Evolutionary conservation across 2,797 vertebrate genomes (phyloP).

Genomic region (Varecia variegata): DNA sequence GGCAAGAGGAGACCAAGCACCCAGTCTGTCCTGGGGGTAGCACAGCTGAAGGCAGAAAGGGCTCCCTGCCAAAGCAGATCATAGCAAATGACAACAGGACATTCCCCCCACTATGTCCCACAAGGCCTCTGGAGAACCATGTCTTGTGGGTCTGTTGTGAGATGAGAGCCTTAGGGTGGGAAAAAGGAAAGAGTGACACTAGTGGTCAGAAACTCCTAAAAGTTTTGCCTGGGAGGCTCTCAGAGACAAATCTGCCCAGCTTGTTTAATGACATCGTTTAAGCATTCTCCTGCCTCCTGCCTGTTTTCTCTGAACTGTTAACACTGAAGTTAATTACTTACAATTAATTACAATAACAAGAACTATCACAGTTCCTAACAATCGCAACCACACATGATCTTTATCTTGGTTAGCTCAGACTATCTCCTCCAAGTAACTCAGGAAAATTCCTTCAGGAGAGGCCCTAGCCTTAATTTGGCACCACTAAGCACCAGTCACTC

Average conservation of each 20-base stretch:
- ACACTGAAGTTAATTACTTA: slow-evolving; percentile 10
- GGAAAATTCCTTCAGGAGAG: background rate
- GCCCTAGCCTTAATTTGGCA: background rate
- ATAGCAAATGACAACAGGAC: background rate
- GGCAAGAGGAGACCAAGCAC: background rate
- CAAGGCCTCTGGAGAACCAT: background rate
- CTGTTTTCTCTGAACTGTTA: slow-evolving; percentile 34
- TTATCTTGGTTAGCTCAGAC: background rate
- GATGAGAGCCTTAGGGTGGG: background rate
- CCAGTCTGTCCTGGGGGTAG: background rate
- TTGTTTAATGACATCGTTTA: background rate
- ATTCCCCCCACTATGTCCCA: background rate
- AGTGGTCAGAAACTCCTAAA: background rate
- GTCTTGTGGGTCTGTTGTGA: background rate
- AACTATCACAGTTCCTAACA: background rate
- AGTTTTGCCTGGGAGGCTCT: background rate
- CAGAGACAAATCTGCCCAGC: background rate
- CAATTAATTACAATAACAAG: slow-evolving; percentile 44
- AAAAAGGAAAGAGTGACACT: background rate
- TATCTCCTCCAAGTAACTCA: background rate
- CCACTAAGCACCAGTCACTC: background rate
- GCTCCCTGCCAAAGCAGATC: background rate
- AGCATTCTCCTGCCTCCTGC: background rate
- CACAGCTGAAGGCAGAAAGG: background rate
- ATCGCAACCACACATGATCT: background rate